phyloP scores from a whole-genome alignment of 2,113 vertebrate species.

The Plecotus auritus region DNA sequence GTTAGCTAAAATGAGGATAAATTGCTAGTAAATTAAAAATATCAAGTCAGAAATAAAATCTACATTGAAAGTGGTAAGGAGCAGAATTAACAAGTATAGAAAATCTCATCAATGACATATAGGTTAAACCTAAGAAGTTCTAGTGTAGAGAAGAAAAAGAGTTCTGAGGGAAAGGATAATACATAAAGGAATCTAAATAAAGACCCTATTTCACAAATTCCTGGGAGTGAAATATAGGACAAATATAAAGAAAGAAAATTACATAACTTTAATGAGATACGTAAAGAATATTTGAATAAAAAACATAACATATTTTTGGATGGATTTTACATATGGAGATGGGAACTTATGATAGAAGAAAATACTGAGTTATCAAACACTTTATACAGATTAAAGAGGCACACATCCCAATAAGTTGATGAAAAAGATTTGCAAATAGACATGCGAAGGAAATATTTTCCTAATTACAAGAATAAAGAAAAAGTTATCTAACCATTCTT shows the following conservation, averaged over 20 bases:
- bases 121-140: neutral
- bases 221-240: neutral
- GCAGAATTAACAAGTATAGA: neutral
- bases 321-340: neutral
- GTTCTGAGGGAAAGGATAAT: neutral
- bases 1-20: neutral
- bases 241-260: neutral
- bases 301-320: neutral
- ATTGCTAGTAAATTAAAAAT: conserved; percentile 7
- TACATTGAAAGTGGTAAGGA: neutral
- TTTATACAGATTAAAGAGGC: neutral
- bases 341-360: neutral
- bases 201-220: neutral
- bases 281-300: neutral
- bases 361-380: neutral
- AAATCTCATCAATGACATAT: neutral
- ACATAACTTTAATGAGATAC: neutral
- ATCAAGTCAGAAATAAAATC: conserved; percentile 2
- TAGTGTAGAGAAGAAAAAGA: neutral
- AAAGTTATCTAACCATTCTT: neutral
- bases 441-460: neutral
- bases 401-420: neutral
- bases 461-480: neutral
- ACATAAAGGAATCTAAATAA: neutral
- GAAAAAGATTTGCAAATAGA: conserved; percentile 8